Evolutionary conservation across 2,113 vertebrate species (phyloP), one percentile per base, ranked within the genome.

Genomic region (Gallinago jamesoni): DNA sequence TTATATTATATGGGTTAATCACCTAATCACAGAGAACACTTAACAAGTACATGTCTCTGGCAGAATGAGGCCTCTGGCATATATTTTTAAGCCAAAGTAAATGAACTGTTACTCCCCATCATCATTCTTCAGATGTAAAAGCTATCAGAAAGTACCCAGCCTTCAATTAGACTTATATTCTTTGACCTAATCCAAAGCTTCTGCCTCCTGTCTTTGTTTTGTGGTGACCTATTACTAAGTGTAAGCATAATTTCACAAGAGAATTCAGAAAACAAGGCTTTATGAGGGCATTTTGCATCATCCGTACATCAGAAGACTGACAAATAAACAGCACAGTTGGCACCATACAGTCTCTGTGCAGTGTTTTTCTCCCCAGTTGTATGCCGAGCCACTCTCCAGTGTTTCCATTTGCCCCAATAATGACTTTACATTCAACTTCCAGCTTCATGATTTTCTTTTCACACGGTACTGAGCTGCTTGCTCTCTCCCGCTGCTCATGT

Each of bases 401-500:
- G 39, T 62, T 93, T 90, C 47, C 70, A 72, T 90, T 93, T 92
- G 74, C 48, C 55, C 41, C 3, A 7, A 62, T 93, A 96, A 97
- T 93, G 82, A 93, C 68, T 96, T 97, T 84, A 87, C 59, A 89
- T 96, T 95, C 83, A 96, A 89, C 87, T 89, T 96, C 91, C 62
- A 97, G 89, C 50, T 87, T 77, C 90, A 59, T 24, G 8, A 90
- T 91, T 96, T 96, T 93, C 60, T 89, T 92, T 97, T 95, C 90
- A 89, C 89, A 67, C 1, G 2, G 39, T 69, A 84, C 72, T 91
- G 70, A 95, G 95, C 72, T 89, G 84, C 62, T 96, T 94, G 79
- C 86, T 96, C 90, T 92, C 78, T 94, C 89, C 92, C 94, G 89
- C 92, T 96, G 80, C 48, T 94, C 47, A 16, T 92, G 87, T 96